Evolutionary conservation across 1,140 invertebrate genomes (phyloP), one percentile per base, ranked within the genome.

Genomic region (Marisa cornuarietis): DNA sequence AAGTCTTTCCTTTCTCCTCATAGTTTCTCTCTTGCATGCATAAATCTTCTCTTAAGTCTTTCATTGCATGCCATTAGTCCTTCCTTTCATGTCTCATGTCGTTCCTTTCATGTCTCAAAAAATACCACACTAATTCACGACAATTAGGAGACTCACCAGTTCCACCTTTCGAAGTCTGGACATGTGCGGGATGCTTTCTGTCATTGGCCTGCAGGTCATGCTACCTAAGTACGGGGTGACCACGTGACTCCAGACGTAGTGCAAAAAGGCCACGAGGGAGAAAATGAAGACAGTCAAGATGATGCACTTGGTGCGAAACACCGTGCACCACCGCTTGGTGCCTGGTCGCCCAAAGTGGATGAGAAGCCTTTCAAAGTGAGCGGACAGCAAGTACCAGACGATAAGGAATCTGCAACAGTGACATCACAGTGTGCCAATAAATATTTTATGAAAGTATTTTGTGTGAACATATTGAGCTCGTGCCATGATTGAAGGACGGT

Each of bases 171-270:
- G 24, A 20, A 71, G 58, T 20, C 62, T 20, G 26, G 54, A 52
- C 26, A 78, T 52, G 54, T 78, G 66, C 10, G 52, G 24, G 18
- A 71, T 26, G 58, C 49, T 71, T 66, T 78, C 77, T 5, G 31
- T 42, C 77, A 78, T 78, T 5, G 52, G 65, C 14, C 8, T 26
- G 58, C 73, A 75, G 22, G 31, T 75, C 26, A n/a, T 49, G 49
- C 8, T 24, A 42, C 76, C 26, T 7, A 16, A 20, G 11, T 61
- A 20, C 22, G 10, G 51, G 10, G 58, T 71, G 49, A 78, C 77
- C 77, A 78, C 69, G 69, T 78, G 77, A 61, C 66, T 78, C 77
- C 77, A 78, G 54, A 78, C 58, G 65, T 71, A 58, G 68, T 78
- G 69, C 66, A 78, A 66, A 26, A 54, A 71, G 54, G 77, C 77